Conservation (phyloP, 2,888 invertebrate species). For the Lasioglossum figueresi region DNA sequence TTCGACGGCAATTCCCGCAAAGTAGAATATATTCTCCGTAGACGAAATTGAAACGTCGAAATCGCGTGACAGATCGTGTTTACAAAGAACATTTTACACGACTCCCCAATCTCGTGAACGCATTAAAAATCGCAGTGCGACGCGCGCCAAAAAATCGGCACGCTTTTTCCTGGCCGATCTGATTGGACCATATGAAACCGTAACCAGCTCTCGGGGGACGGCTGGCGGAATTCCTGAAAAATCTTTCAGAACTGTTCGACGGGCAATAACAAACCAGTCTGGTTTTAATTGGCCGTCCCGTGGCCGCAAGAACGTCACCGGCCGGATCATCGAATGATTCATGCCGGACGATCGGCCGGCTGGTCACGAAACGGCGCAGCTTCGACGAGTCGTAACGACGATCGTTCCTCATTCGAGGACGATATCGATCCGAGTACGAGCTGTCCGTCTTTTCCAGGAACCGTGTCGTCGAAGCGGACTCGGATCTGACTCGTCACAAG, state of each 20-base stretch:
- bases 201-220: neutral
- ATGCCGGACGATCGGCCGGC: slow-evolving; percentile 32
- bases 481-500: neutral
- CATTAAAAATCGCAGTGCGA: neutral
- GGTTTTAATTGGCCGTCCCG: slow-evolving; percentile 39
- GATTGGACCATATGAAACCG: neutral
- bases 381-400: slow-evolving; percentile 47
- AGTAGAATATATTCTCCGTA: neutral
- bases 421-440: slow-evolving; percentile 53
- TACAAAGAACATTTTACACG: neutral
- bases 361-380: slow-evolving; percentile 9
- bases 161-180: neutral
- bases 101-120: neutral
- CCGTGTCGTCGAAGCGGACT: slow-evolving; percentile 18
- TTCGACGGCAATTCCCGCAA: neutral
- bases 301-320: slow-evolving; percentile 32
- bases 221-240: neutral
- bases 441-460: slow-evolving; percentile 53
- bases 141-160: neutral
- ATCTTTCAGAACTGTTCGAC: neutral
- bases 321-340: slow-evolving; percentile 31
- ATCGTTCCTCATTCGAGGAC: slow-evolving; percentile 56
- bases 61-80: neutral
- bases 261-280: slow-evolving; percentile 16
- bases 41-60: neutral